Evolutionary conservation across 2,113 vertebrate species (phyloP).

Genomic region (Myotis brandtii): DNA sequence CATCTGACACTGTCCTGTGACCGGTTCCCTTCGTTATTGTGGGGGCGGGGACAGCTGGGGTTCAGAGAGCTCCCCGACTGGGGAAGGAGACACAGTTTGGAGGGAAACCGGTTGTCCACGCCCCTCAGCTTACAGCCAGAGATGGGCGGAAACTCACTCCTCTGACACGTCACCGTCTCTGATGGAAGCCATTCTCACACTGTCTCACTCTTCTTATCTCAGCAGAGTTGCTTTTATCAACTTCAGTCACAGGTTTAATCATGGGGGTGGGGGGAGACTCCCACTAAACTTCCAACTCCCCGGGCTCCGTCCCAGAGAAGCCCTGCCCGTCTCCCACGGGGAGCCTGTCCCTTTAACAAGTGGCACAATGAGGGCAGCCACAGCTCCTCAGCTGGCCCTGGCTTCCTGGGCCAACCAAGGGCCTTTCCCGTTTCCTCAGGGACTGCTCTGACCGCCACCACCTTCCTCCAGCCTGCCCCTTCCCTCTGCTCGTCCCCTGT

Average conservation of each 20-base stretch:
- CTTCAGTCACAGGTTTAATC: background rate
- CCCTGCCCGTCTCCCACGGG: fast-evolving
- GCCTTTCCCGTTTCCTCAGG: background rate
- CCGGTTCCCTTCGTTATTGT: conserved; percentile 30
- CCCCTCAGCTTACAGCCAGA: background rate
- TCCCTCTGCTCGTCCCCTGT: background rate
- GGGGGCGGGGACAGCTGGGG: background rate
- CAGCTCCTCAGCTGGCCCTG: background rate
- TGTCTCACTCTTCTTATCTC: background rate
- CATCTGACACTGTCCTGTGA: conserved; percentile 4
- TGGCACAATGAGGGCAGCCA: background rate
- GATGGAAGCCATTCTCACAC: background rate
- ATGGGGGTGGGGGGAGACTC: background rate
- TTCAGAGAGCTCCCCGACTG: background rate
- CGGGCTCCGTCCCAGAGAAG: background rate
- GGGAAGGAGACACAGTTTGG: background rate
- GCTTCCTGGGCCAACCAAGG: too few relatives aligned
- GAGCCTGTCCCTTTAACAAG: background rate
- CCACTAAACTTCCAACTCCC: background rate
- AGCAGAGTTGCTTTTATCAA: background rate
- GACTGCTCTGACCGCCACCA: background rate
- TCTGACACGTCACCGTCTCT: background rate
- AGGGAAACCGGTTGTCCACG: background rate
- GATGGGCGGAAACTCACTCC: background rate
- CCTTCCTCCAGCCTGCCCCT: too few relatives aligned